These are phyloP conservation scores for Umimayanthus kanabou DNA, from an alignment of 92 coral and sea anemone genomes.

Conservation along the genomic window DNA sequence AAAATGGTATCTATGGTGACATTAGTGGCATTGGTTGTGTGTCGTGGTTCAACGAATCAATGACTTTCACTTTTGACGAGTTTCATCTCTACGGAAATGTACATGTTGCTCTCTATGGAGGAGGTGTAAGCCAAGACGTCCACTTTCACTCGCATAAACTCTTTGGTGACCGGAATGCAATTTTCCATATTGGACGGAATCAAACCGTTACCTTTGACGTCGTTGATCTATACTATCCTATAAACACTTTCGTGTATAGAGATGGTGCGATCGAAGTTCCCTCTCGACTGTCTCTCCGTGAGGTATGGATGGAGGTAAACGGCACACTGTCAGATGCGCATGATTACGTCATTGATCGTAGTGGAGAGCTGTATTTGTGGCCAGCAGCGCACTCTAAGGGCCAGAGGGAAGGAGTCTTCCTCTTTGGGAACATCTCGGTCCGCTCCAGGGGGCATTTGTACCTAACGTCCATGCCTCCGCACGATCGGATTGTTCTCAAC, in stretches of 20 bases:
- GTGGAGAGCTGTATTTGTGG: conserved; percentile 70
- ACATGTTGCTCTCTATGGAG: conserved; percentile 64
- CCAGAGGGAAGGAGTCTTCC: conserved; percentile 58
- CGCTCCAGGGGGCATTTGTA: conserved; percentile 66
- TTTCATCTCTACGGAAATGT: conserved; percentile 73
- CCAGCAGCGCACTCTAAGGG: conserved; percentile 62
- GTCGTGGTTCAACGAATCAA: conserved; percentile 65
- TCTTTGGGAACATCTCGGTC: conserved; percentile 60
- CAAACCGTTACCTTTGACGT: conserved; percentile 64
- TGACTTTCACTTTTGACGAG: conserved; percentile 56
- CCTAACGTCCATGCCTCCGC: conserved; percentile 55
- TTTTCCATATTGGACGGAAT: conserved; percentile 65
- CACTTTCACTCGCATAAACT: conserved; percentile 50
- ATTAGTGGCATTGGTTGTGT: conserved; percentile 55
- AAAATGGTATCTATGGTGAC: conserved; percentile 61
- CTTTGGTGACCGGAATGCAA: conserved; percentile 67
- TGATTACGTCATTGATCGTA: conserved; percentile 66
- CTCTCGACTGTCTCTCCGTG: conserved; percentile 54
- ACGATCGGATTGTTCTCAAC: conserved; percentile 54
- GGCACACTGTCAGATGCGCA: conserved; percentile 69
- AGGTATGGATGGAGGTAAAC: conserved; percentile 75
- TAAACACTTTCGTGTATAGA: conserved; percentile 66
- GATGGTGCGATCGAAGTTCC: conserved; percentile 64
- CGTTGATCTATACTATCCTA: conserved; percentile 70
- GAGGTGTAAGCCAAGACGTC: conserved; percentile 53